Conservation (phyloP, 2,888 invertebrate species). For the Sericinus montela region DNA sequence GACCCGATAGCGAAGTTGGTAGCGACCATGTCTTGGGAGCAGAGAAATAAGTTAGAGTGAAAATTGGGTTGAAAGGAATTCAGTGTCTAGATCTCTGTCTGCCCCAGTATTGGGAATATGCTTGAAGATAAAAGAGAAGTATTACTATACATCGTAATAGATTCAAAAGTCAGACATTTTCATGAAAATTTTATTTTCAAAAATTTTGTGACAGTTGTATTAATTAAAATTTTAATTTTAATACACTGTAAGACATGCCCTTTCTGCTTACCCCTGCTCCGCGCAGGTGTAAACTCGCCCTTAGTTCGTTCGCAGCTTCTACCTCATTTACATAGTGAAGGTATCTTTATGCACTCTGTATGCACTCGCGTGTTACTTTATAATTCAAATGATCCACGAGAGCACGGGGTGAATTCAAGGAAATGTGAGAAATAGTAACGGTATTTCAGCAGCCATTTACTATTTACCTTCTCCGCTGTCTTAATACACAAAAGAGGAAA, state of each 20-base stretch:
- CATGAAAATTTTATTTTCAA: too few relatives aligned
- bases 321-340: constrained; percentile 65
- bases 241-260: not conserved
- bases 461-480: not conserved
- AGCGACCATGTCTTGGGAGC: too few relatives aligned
- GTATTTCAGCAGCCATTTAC: constrained; percentile 42
- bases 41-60: too few relatives aligned
- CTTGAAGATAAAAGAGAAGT: too few relatives aligned
- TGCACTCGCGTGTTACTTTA: constrained; percentile 73
- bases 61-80: too few relatives aligned
- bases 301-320: constrained; percentile 45
- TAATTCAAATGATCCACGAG: constrained; percentile 71
- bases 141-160: too few relatives aligned
- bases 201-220: too few relatives aligned
- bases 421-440: constrained; percentile 76
- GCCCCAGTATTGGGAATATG: too few relatives aligned
- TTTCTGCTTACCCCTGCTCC: constrained; percentile 21
- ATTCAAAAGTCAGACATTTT: too few relatives aligned
- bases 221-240: too few relatives aligned
- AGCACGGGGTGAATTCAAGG: constrained; percentile 52
- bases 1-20: too few relatives aligned
- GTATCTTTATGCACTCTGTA: constrained; percentile 65
- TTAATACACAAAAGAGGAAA: not conserved
- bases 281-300: constrained; percentile 55
- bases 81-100: too few relatives aligned